phyloP scores from a whole-genome alignment of 2,113 vertebrate species.

The Seriola aureovittata region DNA sequence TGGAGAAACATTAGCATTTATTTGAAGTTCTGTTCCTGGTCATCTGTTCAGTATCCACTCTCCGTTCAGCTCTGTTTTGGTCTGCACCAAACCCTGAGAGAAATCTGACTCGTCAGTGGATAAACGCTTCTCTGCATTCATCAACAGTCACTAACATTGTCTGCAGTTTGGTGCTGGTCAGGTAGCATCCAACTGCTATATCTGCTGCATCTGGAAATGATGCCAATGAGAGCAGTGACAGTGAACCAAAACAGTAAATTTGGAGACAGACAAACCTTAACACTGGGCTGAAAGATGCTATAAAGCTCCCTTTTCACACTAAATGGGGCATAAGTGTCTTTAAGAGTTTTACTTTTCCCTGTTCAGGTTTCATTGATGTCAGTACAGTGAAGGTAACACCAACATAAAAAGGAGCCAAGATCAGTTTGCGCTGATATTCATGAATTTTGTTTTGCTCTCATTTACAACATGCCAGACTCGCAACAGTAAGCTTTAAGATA shows the following conservation, averaged over 20 bases:
- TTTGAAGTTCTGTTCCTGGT: neutral
- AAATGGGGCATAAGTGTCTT: too few species aligned
- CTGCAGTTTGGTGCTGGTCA: too few species aligned
- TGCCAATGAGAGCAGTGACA: neutral
- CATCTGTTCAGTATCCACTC: neutral
- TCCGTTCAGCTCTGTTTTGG: neutral
- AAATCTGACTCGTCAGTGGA: neutral
- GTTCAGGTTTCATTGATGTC: neutral
- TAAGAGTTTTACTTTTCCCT: too few species aligned
- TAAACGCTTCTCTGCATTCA: too few species aligned
- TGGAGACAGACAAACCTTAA: neutral
- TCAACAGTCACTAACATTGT: too few species aligned
- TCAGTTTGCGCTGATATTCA: neutral
- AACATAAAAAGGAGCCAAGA: neutral
- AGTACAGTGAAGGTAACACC: neutral
- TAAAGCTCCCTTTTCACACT: too few species aligned
- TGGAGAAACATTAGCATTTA: too few species aligned
- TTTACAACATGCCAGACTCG: neutral
- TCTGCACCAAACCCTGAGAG: neutral
- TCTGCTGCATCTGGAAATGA: neutral
- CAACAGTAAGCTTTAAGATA: neutral
- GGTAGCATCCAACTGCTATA: neutral
- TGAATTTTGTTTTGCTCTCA: conserved; percentile 21
- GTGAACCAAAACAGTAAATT: neutral
- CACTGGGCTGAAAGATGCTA: neutral